Conservation (phyloP, 2,797 vertebrate genomes). For the Simalia tracyae region DNA sequence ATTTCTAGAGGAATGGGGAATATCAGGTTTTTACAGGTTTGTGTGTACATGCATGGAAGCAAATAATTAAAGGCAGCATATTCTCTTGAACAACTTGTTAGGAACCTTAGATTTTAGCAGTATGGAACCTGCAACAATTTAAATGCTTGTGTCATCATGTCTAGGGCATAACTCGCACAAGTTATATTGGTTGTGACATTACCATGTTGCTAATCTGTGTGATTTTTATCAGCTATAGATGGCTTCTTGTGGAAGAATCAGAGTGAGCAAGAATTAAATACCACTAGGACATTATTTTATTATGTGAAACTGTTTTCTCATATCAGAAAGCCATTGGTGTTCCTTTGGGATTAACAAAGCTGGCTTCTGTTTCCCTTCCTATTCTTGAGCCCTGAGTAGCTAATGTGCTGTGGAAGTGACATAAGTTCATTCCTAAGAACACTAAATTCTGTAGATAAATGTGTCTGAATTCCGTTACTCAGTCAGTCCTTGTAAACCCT, state of each 20-base stretch:
- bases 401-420: background rate
- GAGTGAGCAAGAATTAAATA: background rate
- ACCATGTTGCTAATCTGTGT: slow-evolving; percentile 10
- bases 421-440: background rate
- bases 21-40: background rate
- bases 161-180: background rate
- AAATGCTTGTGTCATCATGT: background rate
- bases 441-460: fast-evolving
- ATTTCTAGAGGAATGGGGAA: background rate
- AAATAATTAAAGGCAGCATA: background rate
- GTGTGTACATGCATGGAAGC: background rate
- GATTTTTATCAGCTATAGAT: background rate
- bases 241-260: background rate
- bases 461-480: fast-evolving
- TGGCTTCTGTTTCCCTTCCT: background rate
- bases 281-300: slow-evolving; percentile 37
- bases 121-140: background rate
- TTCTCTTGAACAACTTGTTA: background rate
- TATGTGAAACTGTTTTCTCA: background rate
- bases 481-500: background rate
- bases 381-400: background rate
- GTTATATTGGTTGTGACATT: background rate
- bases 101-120: background rate
- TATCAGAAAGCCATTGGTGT: background rate
- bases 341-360: background rate